A percentile compares a stretch with the other conserved stretches of the same genome.
phyloP scores from a whole-genome alignment of 2,888 invertebrate species.

The Acanthosepion lycidas region DNA sequence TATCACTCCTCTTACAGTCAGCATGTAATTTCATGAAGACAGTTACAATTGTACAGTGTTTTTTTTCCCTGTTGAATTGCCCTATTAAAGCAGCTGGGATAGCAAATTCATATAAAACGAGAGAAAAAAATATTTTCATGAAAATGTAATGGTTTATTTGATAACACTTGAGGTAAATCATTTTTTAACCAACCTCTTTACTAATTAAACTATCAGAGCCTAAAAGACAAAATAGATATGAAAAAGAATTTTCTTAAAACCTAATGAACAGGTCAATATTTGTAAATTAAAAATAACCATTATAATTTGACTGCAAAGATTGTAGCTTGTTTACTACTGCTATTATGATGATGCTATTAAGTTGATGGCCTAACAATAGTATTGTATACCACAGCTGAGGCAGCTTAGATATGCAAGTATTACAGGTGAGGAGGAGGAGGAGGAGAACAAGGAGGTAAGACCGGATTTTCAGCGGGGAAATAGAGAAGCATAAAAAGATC shows the following conservation, averaged over 20 bases:
- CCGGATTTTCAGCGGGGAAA: not conserved
- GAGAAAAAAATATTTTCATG: too few species aligned
- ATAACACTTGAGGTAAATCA: too few species aligned
- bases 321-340: not conserved
- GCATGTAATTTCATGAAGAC: too few species aligned
- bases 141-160: too few species aligned
- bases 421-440: not conserved
- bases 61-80: too few species aligned
- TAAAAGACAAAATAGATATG: too few species aligned
- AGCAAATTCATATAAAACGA: too few species aligned
- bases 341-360: not conserved
- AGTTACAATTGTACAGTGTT: too few species aligned
- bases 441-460: not conserved
- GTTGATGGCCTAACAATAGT: not conserved
- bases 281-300: too few species aligned
- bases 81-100: too few species aligned
- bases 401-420: not conserved
- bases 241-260: not conserved
- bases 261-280: not conserved
- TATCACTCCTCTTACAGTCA: too few species aligned
- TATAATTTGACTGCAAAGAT: not conserved
- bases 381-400: not conserved
- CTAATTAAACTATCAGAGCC: not conserved
- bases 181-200: too few species aligned
- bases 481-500: not conserved